Evolutionary conservation across 2,797 vertebrate species (phyloP).

Genomic region (Hippoglossus hippoglossus): DNA sequence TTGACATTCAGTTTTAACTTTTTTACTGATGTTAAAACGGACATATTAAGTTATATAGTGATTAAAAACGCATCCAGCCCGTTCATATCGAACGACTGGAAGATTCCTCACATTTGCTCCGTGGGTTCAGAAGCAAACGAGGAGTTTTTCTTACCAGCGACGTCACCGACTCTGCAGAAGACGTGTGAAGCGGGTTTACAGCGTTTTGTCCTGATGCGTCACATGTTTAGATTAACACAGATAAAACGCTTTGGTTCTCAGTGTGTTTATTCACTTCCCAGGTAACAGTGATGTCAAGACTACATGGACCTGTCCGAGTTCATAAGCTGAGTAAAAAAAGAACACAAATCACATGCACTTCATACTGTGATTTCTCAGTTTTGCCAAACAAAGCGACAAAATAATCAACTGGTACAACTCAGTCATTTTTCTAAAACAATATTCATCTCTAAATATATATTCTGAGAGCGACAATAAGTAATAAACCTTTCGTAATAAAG

Average conservation of each 20-base stretch:
- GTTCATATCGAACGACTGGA: not conserved
- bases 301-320: constrained; percentile 44
- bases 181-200: not conserved
- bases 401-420: constrained; percentile 50
- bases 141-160: not conserved
- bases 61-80: not conserved
- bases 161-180: not conserved
- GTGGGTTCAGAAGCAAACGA: not conserved
- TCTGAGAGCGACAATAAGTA: constrained; percentile 60
- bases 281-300: constrained; percentile 65
- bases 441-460: constrained; percentile 65
- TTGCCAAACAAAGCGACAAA: constrained; percentile 33
- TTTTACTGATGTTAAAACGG: not conserved
- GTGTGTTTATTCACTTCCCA: constrained; percentile 74
- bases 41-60: not conserved
- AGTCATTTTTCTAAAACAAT: constrained; percentile 67
- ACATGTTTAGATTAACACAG: constrained; percentile 26
- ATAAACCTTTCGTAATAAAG: constrained; percentile 62
- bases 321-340: constrained; percentile 41
- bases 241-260: constrained; percentile 30
- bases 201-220: constrained; percentile 13
- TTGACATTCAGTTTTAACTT: not conserved
- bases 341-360: constrained; percentile 58
- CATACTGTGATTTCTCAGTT: constrained; percentile 42
- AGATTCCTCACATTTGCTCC: not conserved